Percentiles rank a stretch among this genome's conserved stretches.
Conservation (phyloP, 2,797 vertebrate species). For the Pteronotus mesoamericanus region DNA sequence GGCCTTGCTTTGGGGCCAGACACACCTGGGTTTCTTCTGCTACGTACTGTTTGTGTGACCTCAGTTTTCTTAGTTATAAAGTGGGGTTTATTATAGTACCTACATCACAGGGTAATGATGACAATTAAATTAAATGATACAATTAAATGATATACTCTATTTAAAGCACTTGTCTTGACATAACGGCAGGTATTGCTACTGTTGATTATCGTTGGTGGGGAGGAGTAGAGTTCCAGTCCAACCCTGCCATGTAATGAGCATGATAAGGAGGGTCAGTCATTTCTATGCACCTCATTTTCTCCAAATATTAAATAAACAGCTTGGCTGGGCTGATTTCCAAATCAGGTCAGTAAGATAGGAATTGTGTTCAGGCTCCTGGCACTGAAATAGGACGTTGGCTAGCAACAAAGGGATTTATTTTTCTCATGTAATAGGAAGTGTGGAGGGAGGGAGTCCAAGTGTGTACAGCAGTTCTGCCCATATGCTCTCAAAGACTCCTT, state of each 20-base stretch:
- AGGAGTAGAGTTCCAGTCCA: not conserved
- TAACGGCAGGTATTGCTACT: not conserved
- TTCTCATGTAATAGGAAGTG: not conserved
- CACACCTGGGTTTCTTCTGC: not conserved
- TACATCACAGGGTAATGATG: not conserved
- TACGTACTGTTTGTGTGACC: not conserved
- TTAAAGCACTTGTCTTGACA: not conserved
- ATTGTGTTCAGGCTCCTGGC: not conserved
- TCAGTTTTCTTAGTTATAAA: not conserved
- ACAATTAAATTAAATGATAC: not conserved
- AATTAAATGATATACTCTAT: not conserved
- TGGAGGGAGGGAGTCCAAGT: not conserved
- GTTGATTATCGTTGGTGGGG: not conserved
- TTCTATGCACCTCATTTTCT: not conserved
- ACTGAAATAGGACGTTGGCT: not conserved
- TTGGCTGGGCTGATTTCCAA: not conserved
- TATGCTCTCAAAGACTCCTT: not conserved
- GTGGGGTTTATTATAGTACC: not conserved
- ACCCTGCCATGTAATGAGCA: not conserved
- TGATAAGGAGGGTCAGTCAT: not conserved
- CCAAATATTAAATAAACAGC: not conserved
- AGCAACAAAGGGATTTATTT: not conserved
- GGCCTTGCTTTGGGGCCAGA: not conserved
- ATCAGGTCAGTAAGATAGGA: not conserved
- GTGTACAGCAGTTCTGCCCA: not conserved